These are phyloP conservation scores for Eidolon helvum DNA, from an alignment of 2,113 vertebrate species.

Conservation along the genomic window DNA sequence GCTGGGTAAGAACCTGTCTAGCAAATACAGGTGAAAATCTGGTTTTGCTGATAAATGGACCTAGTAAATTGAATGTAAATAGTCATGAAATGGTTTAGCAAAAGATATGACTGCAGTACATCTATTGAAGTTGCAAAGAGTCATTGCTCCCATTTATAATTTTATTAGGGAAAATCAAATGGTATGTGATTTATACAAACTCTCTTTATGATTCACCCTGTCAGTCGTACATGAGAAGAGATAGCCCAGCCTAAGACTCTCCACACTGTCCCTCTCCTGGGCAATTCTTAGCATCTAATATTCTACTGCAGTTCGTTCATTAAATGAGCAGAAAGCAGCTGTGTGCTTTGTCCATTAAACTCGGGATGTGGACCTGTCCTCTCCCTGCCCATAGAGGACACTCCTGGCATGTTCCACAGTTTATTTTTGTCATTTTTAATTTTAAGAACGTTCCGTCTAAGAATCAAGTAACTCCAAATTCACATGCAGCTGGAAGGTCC, in stretches of 20 bases:
- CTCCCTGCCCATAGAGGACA: not conserved
- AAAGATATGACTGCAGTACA: not conserved
- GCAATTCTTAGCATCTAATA: not conserved
- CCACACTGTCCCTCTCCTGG: not conserved
- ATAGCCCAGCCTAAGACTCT: not conserved
- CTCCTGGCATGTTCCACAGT: not conserved
- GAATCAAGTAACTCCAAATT: not conserved
- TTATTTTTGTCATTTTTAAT: not conserved
- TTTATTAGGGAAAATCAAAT: not conserved
- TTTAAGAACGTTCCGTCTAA: not conserved
- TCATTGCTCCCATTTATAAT: not conserved
- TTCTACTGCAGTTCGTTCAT: not conserved
- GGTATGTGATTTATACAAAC: not conserved
- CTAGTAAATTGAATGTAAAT: not conserved
- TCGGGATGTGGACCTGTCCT: not conserved
- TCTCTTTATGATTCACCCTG: not conserved
- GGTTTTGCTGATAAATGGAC: not conserved
- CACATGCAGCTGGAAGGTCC: not conserved
- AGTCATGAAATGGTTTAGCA: not conserved
- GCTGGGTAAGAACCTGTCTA: not conserved
- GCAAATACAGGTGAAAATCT: not conserved
- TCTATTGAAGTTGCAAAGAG: not conserved
- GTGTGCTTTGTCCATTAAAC: not conserved
- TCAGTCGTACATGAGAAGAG: not conserved
- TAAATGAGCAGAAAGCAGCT: not conserved